Evolutionary conservation across 2,888 invertebrate species (phyloP), one percentile per base, ranked within the genome.

Genomic region (Cloeon dipterum): DNA sequence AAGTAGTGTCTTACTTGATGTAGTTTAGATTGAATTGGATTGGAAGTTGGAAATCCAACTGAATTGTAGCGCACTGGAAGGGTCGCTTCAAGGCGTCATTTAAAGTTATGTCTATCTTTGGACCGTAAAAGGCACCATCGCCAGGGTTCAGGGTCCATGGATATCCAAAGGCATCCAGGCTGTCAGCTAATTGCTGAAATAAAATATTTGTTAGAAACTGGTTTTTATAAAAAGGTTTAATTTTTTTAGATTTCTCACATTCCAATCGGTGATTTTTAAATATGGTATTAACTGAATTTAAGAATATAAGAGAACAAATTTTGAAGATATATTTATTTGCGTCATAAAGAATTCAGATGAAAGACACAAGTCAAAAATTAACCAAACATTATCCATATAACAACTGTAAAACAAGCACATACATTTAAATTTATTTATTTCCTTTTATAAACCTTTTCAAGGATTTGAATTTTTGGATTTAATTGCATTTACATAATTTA

Each of bases 101-200:
- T 43, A 99, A 86, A 1, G 86, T 91, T 53, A 98, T 94, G 59
- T 96, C 96, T 46, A 96, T 94, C 65, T 98, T 98, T 1, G 98
- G 98, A 0, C 98, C 98, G 59, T 98, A 98, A 63, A 98, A 98
- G 0, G 98, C 98, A 2, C 98, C 98, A 60, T 99, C 98, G 0
- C 83, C 76, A 0, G 83, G 83, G 61, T 93, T 96, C 45, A 85
- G 59, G 40, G 72, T 74, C 94, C 94, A 98, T 2, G 78, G 72
- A 46, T 69, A 61, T 1, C 88, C 89, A 55, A 85, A 91, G 38
- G 67, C 69, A 51, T 93, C 68, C 26, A 98, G 65, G 36, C 88
- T 82, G 19, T 85, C 79, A 25, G 67, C 70, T 37, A 94, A 57
- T 35, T 88, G 83, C 72, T 76, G 54, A 20, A 53, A 53, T 40